Percentiles rank a stretch among this genome's conserved stretches.
Evolutionary conservation across 2,113 vertebrate genomes (phyloP).

Genomic region (Perca fluviatilis): DNA sequence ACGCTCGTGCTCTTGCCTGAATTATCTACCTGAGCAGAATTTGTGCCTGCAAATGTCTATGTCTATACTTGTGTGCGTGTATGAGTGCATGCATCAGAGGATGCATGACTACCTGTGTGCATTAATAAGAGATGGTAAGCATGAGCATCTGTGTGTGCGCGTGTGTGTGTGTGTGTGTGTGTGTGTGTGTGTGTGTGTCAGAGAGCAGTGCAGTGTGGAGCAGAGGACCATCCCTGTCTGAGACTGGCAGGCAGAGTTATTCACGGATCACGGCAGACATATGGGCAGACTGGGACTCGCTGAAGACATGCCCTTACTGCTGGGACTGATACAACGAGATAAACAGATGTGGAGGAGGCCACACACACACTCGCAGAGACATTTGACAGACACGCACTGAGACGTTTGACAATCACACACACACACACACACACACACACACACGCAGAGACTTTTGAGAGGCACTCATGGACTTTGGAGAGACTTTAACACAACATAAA

Average conservation of each 20-base stretch:
- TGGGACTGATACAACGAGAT: constrained; percentile 76
- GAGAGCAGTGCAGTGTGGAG: constrained; percentile 52
- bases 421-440: not conserved
- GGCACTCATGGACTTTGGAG: constrained; percentile 13
- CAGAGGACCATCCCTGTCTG: constrained; percentile 66
- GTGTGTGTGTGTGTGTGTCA: constrained; percentile 37
- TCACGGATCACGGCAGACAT: constrained; percentile 83
- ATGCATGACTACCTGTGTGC: constrained; percentile 61
- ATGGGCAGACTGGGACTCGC: constrained; percentile 75
- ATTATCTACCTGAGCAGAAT: constrained; percentile 71
- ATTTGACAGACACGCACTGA: constrained; percentile 9
- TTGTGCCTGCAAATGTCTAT: constrained; percentile 54
- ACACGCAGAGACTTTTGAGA: not conserved
- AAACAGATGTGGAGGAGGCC: constrained; percentile 76
- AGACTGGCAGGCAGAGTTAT: constrained; percentile 78
- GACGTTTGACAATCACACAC: constrained; percentile 27
- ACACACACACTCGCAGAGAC: constrained; percentile 13
- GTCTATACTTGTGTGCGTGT: constrained; percentile 52
- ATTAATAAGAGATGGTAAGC: constrained; percentile 57
- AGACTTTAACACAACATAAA: not conserved
- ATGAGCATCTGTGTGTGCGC: constrained; percentile 43
- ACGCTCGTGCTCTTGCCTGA: constrained; percentile 47
- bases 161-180: constrained; percentile 22
- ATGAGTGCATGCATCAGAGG: constrained; percentile 58
- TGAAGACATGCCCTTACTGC: constrained; percentile 74